Conservation (phyloP, 23 tunicate species). For the Ascidia mentula region DNA sequence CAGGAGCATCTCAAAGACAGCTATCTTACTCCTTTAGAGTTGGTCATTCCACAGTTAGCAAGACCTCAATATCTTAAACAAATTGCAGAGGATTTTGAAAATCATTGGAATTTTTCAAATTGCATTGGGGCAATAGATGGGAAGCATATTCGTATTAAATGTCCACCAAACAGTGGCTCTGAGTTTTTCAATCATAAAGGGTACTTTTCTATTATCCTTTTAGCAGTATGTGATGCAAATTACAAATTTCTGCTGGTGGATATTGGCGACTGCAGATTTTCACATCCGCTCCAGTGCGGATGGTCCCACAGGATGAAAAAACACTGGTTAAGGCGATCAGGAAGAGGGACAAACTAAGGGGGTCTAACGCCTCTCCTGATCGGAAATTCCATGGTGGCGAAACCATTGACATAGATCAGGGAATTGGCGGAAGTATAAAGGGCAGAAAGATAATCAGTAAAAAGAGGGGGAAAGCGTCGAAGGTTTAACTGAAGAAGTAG, state of each 20-base stretch:
- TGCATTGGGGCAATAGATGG: constrained; percentile 39
- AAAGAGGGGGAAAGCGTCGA: too few relatives aligned
- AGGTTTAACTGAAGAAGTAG: too few relatives aligned
- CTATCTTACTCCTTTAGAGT: constrained; percentile 40
- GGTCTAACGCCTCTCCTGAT: too few relatives aligned
- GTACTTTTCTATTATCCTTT: constrained; percentile 36
- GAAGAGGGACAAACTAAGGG: too few relatives aligned
- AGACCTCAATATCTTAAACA: constrained; percentile 24
- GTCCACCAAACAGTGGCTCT: constrained; percentile 55
- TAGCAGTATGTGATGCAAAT: constrained; percentile 43
- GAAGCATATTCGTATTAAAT: constrained; percentile 49
- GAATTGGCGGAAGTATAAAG: too few relatives aligned
- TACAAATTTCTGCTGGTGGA: constrained; percentile 1
- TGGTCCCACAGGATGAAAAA: too few relatives aligned
- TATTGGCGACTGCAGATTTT: constrained; percentile 34
- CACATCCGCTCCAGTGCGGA: too few relatives aligned
- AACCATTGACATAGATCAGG: too few relatives aligned
- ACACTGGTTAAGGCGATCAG: too few relatives aligned
- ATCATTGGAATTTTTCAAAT: constrained; percentile 44
- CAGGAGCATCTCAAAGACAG: constrained; percentile 39
- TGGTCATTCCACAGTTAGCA: constrained; percentile 43
- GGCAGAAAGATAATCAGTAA: too few relatives aligned
- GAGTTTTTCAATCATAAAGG: constrained; percentile 55
- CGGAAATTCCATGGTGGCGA: too few relatives aligned
- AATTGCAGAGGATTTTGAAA: constrained; percentile 30